phyloP scores from a whole-genome alignment of 2,888 invertebrate species.

The Euclidia mi region DNA sequence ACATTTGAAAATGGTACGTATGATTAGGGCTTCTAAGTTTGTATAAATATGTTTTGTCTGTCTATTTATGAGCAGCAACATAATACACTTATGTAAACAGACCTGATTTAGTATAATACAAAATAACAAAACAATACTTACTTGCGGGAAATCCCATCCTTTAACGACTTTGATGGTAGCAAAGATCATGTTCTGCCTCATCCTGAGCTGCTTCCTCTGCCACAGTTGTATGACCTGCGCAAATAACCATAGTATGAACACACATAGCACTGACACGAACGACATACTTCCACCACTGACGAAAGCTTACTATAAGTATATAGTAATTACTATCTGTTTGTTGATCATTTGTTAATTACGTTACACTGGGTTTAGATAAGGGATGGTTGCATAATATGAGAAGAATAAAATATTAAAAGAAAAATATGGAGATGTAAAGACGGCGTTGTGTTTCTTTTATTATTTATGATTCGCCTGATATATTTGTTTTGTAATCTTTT shows the following conservation, averaged over 20 bases:
- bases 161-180: conserved; percentile 99
- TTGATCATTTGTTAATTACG: conserved; percentile 37
- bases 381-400: not conserved
- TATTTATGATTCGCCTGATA: too few species aligned
- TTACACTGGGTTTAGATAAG: conserved; percentile 22
- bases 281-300: not conserved
- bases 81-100: too few species aligned
- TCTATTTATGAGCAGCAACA: too few species aligned
- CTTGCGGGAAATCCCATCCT: conserved; percentile 95
- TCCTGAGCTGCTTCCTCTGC: conserved; percentile 98
- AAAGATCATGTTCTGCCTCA: conserved; percentile 99
- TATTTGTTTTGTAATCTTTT: too few species aligned
- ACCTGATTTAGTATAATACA: too few species aligned
- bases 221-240: conserved; percentile 94
- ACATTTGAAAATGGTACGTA: too few species aligned
- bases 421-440: too few species aligned
- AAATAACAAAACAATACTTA: too few species aligned
- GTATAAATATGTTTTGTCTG: too few species aligned
- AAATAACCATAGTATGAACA: conserved; percentile 22
- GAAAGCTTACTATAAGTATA: not conserved
- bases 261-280: conserved; percentile 1
- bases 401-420: not conserved
- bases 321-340: conserved; percentile 28
- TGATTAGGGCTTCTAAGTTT: too few species aligned
- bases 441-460: too few species aligned